Conservation (phyloP, 2,797 vertebrate genomes). For the Peromyscus nudipes region DNA sequence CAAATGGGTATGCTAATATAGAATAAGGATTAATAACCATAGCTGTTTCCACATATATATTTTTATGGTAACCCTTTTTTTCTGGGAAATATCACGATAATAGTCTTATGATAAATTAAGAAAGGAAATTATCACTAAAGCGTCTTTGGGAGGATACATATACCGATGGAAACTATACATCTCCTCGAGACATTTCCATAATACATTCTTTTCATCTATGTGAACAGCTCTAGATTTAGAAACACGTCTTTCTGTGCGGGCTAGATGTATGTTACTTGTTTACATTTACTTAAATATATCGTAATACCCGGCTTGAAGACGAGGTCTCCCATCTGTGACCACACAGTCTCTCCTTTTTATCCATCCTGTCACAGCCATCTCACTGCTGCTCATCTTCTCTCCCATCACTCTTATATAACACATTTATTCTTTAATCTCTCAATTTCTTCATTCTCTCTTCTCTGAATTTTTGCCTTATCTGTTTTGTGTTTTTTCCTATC, state of each 20-base stretch:
- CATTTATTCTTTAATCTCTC: not conserved
- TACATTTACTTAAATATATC: not conserved
- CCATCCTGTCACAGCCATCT: not conserved
- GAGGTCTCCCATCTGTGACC: not conserved
- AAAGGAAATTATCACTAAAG: not conserved
- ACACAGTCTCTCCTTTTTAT: not conserved
- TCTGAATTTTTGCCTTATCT: not conserved
- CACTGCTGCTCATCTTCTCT: not conserved
- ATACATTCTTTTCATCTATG: not conserved
- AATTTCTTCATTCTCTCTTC: not conserved
- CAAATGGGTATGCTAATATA: not conserved
- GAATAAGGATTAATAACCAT: not conserved
- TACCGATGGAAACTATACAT: not conserved
- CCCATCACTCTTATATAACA: not conserved
- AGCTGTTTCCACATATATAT: not conserved
- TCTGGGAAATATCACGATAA: not conserved
- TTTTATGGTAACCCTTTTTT: not conserved
- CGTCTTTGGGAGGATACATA: not conserved
- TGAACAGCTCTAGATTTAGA: not conserved
- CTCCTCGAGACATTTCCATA: not conserved
- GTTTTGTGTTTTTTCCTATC: not conserved
- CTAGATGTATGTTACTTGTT: not conserved
- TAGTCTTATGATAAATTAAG: not conserved
- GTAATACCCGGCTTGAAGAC: not conserved
- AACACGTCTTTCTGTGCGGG: not conserved